Conservation (phyloP, 2,797 vertebrate genomes). For the Vireo griseus region DNA sequence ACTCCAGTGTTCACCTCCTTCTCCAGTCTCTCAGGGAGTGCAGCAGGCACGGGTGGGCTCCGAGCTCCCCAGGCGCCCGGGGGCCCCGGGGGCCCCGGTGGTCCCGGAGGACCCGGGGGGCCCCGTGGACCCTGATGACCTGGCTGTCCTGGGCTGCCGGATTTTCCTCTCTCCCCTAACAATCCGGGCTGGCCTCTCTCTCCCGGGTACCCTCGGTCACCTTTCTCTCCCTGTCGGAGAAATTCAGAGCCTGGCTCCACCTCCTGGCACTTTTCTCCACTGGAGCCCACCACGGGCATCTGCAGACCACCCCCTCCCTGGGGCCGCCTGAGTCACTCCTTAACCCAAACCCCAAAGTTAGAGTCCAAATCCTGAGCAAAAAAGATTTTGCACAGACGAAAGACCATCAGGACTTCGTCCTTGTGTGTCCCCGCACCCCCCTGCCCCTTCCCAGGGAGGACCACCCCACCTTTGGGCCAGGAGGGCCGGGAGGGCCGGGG, state of each 20-base stretch:
- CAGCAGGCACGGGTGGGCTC: rapidly evolving
- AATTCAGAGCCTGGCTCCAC: not conserved
- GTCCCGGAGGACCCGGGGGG: not conserved
- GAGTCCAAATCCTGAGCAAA: not conserved
- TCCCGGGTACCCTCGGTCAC: constrained; percentile 49
- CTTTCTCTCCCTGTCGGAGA: constrained; percentile 58
- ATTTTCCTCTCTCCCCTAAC: constrained; percentile 56
- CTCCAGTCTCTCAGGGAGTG: not conserved
- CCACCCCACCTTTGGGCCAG: constrained; percentile 29
- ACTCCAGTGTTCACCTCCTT: not conserved
- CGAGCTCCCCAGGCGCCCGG: not conserved
- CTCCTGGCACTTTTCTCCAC: not conserved
- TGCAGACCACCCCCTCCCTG: not conserved
- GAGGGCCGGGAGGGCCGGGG: not conserved
- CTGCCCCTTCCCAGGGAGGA: rapidly evolving
- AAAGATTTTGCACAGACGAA: not conserved
- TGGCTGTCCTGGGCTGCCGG: constrained; percentile 38
- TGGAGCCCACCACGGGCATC: rapidly evolving
- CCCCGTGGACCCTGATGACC: constrained; percentile 58
- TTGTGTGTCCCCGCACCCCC: rapidly evolving
- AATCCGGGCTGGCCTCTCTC: constrained; percentile 57
- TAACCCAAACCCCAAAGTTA: not conserved
- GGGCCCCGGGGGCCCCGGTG: not conserved
- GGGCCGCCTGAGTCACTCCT: not conserved
- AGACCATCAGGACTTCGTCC: not conserved